These are phyloP conservation scores for Carettochelys insculpta DNA, from an alignment of 2,113 vertebrate genomes.

Conservation along the genomic window DNA sequence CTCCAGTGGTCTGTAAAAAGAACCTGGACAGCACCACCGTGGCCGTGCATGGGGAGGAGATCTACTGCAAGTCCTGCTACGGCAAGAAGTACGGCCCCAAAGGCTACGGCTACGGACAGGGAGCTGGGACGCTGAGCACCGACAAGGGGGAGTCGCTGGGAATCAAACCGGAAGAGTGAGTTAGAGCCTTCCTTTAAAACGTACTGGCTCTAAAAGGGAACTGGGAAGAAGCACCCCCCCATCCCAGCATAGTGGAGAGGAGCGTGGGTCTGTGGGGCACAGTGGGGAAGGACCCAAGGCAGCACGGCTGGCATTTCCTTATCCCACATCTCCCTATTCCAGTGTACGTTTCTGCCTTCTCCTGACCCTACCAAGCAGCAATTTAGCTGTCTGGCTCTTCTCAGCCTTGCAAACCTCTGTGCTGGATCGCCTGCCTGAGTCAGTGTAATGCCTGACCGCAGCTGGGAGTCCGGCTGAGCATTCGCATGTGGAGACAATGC, in stretches of 20 bases:
- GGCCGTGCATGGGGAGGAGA: slow-evolving; percentile 89
- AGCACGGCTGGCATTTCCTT: background rate
- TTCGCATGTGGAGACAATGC: too few relatives aligned
- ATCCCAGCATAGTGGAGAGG: accelerated
- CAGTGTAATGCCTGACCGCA: background rate
- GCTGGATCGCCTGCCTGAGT: background rate
- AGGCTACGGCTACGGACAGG: slow-evolving; percentile 92
- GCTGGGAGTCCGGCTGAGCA: background rate
- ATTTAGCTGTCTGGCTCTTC: background rate
- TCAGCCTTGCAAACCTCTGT: background rate
- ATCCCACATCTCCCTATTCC: background rate
- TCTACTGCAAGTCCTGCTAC: slow-evolving; percentile 95
- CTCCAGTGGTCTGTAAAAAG: slow-evolving; percentile 91
- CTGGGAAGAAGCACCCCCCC: background rate
- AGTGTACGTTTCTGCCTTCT: background rate
- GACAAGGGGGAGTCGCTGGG: slow-evolving; percentile 91
- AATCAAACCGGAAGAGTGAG: slow-evolving; percentile 88
- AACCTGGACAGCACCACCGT: slow-evolving; percentile 94
- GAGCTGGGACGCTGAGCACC: slow-evolving; percentile 91
- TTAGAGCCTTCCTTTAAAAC: background rate
- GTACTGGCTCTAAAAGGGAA: background rate
- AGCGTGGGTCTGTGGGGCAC: background rate
- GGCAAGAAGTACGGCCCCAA: slow-evolving; percentile 95
- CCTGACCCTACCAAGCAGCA: background rate
- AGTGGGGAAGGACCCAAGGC: background rate